Evolutionary conservation across 1,140 invertebrate genomes (phyloP).

Genomic region (Cyphomyrmex costatus): DNA sequence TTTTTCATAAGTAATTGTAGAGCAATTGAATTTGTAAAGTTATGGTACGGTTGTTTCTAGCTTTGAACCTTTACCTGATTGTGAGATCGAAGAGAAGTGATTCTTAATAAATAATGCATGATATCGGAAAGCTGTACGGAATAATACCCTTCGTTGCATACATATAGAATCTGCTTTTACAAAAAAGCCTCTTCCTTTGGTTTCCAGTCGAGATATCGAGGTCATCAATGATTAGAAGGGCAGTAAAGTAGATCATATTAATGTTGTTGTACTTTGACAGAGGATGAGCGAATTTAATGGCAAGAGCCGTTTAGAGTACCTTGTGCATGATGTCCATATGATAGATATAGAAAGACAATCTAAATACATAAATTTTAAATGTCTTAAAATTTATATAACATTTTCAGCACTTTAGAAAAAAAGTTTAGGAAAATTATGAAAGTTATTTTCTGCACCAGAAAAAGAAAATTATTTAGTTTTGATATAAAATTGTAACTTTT

Average conservation of each 20-base stretch:
- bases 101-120: constrained; percentile 54
- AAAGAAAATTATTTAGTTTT: no score
- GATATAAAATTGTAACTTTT: no score
- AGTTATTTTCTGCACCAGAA: no score
- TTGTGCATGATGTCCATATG: neutral
- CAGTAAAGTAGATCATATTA: neutral
- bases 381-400: no score
- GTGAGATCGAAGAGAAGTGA: constrained; percentile 18
- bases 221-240: constrained; percentile 16
- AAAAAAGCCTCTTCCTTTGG: constrained; percentile 1
- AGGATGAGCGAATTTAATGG: constrained; percentile 10
- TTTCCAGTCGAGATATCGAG: constrained; percentile 27
- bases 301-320: neutral
- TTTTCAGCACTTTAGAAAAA: no score
- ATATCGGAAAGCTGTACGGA: constrained; percentile 34
- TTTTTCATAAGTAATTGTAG: neutral
- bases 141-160: constrained; percentile 23
- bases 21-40: neutral
- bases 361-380: neutral
- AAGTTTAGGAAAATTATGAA: no score
- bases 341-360: neutral
- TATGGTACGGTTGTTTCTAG: neutral
- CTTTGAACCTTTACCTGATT: constrained; percentile 19
- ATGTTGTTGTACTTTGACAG: constrained; percentile 19
- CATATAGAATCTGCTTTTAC: neutral